Evolutionary conservation across 2,797 vertebrate species (phyloP), one percentile per base, ranked within the genome.

Genomic region (Sebastiscus albofasciatus): DNA sequence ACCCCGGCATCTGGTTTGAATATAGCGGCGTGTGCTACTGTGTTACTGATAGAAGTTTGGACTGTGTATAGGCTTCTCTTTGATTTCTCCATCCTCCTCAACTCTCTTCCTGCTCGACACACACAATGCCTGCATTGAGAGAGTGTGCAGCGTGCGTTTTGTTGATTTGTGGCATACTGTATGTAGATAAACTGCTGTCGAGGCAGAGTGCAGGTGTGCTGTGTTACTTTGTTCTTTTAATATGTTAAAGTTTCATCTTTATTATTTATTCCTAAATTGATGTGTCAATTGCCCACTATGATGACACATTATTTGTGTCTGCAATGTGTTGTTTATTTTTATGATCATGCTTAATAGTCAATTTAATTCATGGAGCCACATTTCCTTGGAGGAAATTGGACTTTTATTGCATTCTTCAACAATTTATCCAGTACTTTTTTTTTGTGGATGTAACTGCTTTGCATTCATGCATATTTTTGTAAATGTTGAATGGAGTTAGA

Each of bases 1-100:
- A 74, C 72, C 62, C 66, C 77, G 67, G 89, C 96, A 95, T 97
- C 97, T 98, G 96, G 94, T 97, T 98, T 96, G 95, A 95, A 97
- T 97, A 94, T 89, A 88, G 90, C 84, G 86, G 91, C 91, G 90
- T 96, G 93, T 91, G 94, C 95, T 94, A 93, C 95, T 94, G 90
- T 95, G 95, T 95, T 90, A 77, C 92, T 90, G 94, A 95, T 93
- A 94, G 91, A 93, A 91, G 86, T 88, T 94, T 81, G 90, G 85
- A 92, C 90, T 95, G 84, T 73, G 49, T n/a, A 49, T 49, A 83
- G 86, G 90, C 91, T 92, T 94, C 91, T 90, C 94, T 96, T 96
- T 93, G 91, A 93, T 85, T 91, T 78, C 24, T 86, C 80, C 79
- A 81, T 80, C 75, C 54, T 85, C 82, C 73, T 84, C 83, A 39